A percentile compares a stretch with the other conserved stretches of the same genome.
Conservation (phyloP, 1,140 invertebrate species). For the Papilio glaucus region DNA sequence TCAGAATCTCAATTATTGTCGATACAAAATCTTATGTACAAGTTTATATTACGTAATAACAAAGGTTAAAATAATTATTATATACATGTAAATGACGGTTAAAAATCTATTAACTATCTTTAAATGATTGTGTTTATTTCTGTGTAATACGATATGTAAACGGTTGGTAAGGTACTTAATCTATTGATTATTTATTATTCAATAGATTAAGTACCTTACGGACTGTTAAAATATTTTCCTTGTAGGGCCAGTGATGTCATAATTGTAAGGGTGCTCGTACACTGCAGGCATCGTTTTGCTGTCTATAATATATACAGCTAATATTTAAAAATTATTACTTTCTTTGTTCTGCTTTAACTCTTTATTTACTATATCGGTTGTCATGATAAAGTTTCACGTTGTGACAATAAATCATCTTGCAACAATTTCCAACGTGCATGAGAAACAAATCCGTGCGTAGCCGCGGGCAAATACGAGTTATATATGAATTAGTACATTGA, state of each 20-base stretch:
- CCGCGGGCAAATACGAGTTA: too few relatives aligned
- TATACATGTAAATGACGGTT: not conserved
- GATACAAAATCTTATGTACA: not conserved
- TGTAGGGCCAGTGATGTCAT: constrained; percentile 16
- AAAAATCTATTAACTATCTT: not conserved
- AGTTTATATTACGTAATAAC: not conserved
- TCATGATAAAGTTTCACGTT: too few relatives aligned
- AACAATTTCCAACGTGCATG: too few relatives aligned
- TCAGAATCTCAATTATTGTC: too few relatives aligned
- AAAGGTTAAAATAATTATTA: not conserved
- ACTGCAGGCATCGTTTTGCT: not conserved
- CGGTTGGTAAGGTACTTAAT: constrained; percentile 10
- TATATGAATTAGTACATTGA: not conserved
- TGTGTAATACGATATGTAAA: constrained; percentile 13
- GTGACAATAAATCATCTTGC: too few relatives aligned
- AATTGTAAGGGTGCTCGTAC: not conserved
- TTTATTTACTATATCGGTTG: too few relatives aligned
- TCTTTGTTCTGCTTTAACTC: too few relatives aligned
- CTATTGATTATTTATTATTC: not conserved
- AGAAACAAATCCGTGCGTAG: too few relatives aligned
- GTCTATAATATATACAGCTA: too few relatives aligned
- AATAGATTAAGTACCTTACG: too few relatives aligned
- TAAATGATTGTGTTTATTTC: constrained; percentile 6
- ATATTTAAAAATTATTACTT: too few relatives aligned
- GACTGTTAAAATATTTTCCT: constrained; percentile 32